phyloP scores from a whole-genome alignment of 2,888 invertebrate species.

The Lithosia quadra region DNA sequence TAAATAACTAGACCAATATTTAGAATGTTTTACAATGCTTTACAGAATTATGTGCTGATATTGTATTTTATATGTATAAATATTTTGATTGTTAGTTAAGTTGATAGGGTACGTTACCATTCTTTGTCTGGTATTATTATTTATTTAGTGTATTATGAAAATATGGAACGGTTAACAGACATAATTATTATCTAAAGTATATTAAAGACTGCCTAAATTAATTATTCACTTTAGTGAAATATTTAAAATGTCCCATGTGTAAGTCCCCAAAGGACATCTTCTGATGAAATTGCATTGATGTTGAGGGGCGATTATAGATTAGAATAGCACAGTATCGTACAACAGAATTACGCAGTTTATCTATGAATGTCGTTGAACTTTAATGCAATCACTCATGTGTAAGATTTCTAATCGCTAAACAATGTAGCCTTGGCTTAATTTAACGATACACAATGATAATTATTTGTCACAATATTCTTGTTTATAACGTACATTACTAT shows the following conservation, averaged over 20 bases:
- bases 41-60: slow-evolving; percentile 80
- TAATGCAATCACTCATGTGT: slow-evolving; percentile 45
- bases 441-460: slow-evolving; percentile 48
- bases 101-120: slow-evolving; percentile 82
- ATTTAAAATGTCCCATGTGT: slow-evolving; percentile 66
- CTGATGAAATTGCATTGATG: slow-evolving; percentile 32
- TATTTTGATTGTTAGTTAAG: slow-evolving; percentile 75
- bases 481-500: slow-evolving; percentile 42
- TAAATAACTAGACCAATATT: slow-evolving; percentile 86
- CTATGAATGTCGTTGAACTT: slow-evolving; percentile 41
- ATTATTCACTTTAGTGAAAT: slow-evolving; percentile 78
- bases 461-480: slow-evolving; percentile 60
- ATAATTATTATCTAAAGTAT: slow-evolving; percentile 79
- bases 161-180: slow-evolving; percentile 72
- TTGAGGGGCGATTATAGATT: slow-evolving; percentile 22
- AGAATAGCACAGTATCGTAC: slow-evolving; percentile 11
- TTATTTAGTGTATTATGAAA: slow-evolving; percentile 78
- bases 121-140: slow-evolving; percentile 79
- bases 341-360: slow-evolving; percentile 14
- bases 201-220: slow-evolving; percentile 86
- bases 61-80: slow-evolving; percentile 76
- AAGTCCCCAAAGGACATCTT: slow-evolving; percentile 49
- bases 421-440: slow-evolving; percentile 54
- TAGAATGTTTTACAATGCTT: slow-evolving; percentile 85
- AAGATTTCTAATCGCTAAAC: slow-evolving; percentile 52